These are phyloP conservation scores for Urocynchramus pylzowi DNA, from an alignment of 2,113 vertebrate species.

Conservation along the genomic window DNA sequence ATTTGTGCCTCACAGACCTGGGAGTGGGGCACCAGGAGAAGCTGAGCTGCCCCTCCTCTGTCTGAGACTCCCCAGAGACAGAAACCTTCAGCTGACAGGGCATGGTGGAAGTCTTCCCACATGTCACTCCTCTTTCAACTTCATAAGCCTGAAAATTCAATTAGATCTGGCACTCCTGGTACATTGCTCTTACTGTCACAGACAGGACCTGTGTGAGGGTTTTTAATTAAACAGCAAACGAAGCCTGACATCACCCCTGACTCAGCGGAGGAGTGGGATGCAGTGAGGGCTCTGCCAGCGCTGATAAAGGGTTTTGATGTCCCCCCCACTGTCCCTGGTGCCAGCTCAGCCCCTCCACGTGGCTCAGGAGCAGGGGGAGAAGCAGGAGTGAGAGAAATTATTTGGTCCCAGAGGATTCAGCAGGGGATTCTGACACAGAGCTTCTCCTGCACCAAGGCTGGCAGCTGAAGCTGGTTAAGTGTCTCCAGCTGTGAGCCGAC, in stretches of 20 bases:
- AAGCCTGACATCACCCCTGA: slow-evolving; percentile 38
- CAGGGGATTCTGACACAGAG: background rate
- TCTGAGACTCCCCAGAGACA: background rate
- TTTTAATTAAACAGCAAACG: slow-evolving; percentile 66
- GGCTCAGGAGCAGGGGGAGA: background rate
- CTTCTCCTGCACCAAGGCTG: background rate
- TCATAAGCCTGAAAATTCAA: slow-evolving; percentile 45
- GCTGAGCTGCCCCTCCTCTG: background rate
- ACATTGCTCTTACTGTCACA: slow-evolving; percentile 42
- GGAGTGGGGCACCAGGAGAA: background rate
- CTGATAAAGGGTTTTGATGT: background rate
- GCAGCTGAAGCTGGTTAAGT: background rate
- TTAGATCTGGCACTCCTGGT: slow-evolving; percentile 30
- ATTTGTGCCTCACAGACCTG: background rate
- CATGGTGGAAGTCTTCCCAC: background rate
- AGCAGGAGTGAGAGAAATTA: background rate
- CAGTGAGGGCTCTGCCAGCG: background rate
- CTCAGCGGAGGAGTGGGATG: background rate
- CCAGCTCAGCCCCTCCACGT: background rate
- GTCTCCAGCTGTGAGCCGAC: background rate
- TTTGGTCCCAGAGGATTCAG: background rate
- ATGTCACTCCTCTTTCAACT: slow-evolving; percentile 27
- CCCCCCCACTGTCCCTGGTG: background rate
- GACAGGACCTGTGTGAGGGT: background rate
- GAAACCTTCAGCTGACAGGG: background rate